Evolutionary conservation across 2,888 invertebrate species (phyloP), one percentile per base, ranked within the genome.

Genomic region (Xylophagus ater): DNA sequence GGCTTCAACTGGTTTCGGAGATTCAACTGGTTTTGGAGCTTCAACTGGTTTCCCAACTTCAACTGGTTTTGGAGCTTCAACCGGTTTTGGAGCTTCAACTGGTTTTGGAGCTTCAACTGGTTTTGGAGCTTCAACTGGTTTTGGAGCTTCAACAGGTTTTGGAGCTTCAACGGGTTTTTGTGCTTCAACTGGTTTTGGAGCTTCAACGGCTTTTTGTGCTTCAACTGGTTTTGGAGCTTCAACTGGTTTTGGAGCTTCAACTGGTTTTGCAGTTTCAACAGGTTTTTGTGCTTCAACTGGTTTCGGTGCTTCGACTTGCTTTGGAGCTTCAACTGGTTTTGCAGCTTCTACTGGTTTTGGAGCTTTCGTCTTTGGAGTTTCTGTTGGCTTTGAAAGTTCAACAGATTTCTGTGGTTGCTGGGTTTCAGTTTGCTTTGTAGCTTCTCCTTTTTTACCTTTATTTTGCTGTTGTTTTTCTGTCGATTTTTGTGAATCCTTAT

Each of bases 241-340:
- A 12, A 12, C 14, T 26, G 34, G 26, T 20, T 41, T 46, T 7
- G 35, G 2, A 14, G 24, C 3, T 20, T 43, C 40, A 12, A 21
- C 30, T 20, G 28, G 10, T 30, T 34, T 33, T 4, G 28, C 3
- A 10, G 30, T 8, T 4, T 35, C 37, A 5, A 9, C 23, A 20
- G 34, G 32, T 17, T 41, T 38, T 17, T 18, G 29, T 20, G 30
- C 4, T 20, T 30, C 26, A 10, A 4, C 20, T 31, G 5, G 20
- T 12, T 18, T n/a, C 4, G 19, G n/a, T 25, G 34, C 13, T n/a
- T 9, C 26, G 65, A 88, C 88, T 53, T 81, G 80, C 70, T 88
- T 89, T 52, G 88, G 87, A 37, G 90, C 86, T 63, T 90, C 90
- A 47, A 92, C 87, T 63, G 93, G 74, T 67, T 90, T 90, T 58